Conservation (phyloP, 2,797 vertebrate genomes). For the Sebastiscus albofasciatus region DNA sequence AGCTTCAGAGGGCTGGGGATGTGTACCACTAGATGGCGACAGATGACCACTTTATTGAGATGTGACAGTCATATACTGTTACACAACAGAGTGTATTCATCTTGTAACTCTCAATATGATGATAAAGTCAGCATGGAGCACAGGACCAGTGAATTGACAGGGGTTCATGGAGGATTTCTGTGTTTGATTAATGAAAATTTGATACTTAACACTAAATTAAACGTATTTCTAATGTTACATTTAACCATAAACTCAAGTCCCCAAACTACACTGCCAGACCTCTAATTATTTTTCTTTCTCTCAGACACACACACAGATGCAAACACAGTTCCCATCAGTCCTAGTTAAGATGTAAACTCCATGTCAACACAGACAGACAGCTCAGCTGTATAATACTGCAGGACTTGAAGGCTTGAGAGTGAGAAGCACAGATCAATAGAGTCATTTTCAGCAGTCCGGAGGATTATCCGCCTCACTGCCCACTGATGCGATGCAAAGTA, state of each 20-base stretch:
- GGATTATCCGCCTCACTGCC: constrained; percentile 72
- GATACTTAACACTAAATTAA: neutral
- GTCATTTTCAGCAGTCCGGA: constrained; percentile 77
- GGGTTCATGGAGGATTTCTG: neutral
- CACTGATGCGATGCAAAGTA: constrained; percentile 60
- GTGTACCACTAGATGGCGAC: constrained; percentile 64
- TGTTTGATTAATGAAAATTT: neutral
- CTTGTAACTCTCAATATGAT: neutral
- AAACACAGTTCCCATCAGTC: neutral
- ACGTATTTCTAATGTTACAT: neutral
- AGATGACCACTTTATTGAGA: constrained; percentile 6
- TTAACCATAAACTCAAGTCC: neutral
- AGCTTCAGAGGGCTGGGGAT: neutral
- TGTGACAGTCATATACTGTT: neutral
- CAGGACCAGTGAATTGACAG: neutral
- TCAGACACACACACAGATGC: neutral
- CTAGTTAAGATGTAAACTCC: constrained; percentile 1
- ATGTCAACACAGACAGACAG: constrained; percentile 25
- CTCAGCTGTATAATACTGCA: constrained; percentile 27
- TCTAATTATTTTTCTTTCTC: neutral
- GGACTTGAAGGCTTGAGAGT: constrained; percentile 45
- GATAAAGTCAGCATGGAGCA: neutral
- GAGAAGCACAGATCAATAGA: constrained; percentile 72
- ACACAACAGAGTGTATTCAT: neutral
- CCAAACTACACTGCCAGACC: neutral